A percentile compares a stretch with the other conserved stretches of the same genome.
These are phyloP conservation scores for Phenganax marumi DNA, from an alignment of 92 coral and sea anemone genomes.

Conservation along the genomic window DNA sequence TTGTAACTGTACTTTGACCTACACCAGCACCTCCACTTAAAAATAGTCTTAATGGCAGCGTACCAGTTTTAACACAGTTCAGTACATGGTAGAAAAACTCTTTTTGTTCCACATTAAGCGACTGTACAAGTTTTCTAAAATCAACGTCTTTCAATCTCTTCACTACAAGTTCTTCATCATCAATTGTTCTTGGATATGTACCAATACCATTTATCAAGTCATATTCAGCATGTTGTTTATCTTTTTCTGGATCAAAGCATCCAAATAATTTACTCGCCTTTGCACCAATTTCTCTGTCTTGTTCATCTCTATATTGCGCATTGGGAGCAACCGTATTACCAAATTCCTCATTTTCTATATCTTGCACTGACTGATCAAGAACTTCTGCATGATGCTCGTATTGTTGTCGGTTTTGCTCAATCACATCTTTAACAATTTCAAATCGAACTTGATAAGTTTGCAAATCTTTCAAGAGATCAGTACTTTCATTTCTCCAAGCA, in stretches of 20 bases:
- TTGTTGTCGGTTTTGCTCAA: slow-evolving; percentile 22
- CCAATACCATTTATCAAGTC: slow-evolving; percentile 45
- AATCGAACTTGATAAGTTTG: slow-evolving; percentile 54
- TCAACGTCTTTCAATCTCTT: slow-evolving; percentile 29
- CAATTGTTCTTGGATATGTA: slow-evolving; percentile 36
- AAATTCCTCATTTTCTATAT: too few species aligned
- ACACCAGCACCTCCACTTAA: slow-evolving; percentile 58
- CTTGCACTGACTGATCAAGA: too few species aligned
- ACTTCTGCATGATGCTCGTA: too few species aligned
- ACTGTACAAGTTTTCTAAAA: slow-evolving; percentile 10
- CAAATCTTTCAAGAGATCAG: slow-evolving; percentile 39
- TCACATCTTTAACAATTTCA: slow-evolving; percentile 42
- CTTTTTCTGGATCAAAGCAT: slow-evolving; percentile 39
- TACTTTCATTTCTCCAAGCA: slow-evolving; percentile 56
- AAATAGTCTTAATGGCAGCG: slow-evolving; percentile 37
- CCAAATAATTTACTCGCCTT: slow-evolving; percentile 33
- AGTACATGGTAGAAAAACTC: slow-evolving; percentile 45
- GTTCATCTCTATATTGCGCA: slow-evolving; percentile 51
- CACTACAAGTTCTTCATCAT: slow-evolving; percentile 43
- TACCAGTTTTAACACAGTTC: slow-evolving; percentile 40
- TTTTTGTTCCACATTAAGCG: slow-evolving; percentile 25
- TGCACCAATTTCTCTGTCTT: slow-evolving; percentile 55
- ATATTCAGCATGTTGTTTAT: slow-evolving; percentile 42
- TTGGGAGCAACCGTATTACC: slow-evolving; percentile 21
- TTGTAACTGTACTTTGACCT: slow-evolving; percentile 59